Evolutionary conservation across 2,113 vertebrate genomes (phyloP), one percentile per base, ranked within the genome.

Genomic region (Perccottus glenii): DNA sequence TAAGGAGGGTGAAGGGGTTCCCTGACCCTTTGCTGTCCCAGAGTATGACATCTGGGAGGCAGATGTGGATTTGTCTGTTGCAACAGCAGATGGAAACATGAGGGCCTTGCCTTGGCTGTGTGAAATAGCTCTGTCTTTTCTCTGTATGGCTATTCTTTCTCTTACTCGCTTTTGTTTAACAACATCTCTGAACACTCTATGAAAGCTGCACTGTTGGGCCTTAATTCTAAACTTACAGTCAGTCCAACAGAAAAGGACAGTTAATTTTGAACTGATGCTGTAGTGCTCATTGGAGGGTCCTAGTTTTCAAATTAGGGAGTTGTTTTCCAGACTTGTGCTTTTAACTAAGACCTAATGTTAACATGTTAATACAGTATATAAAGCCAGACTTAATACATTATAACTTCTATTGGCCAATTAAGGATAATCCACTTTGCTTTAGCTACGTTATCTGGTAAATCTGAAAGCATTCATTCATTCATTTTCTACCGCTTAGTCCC

Each of bases 1-100:
- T 56, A 62, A 59, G 84, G 78, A 83, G 82, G 88, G 87, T 89
- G 87, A 88, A 91, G 91, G 92, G 90, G 84, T 91, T 93, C 86
- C 92, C 92, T 93, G 92, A 92, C 90, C 92, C 84, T 80, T 86
- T 5, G 51, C 64, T 92, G 90, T 91, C 87, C 90, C 79, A 86
- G 67, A 52, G 33, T 60, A 46, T 46, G 61, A 90, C 91, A 93
- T 92, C 88, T 93, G 92, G 80, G 73, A 9, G 80, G 87, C 91
- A 93, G 87, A 92, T 92, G 90, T 88, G 70, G 52, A 60, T 81
- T 67, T 77, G 82, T 84, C 74, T 79, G 69, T 84, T 88, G 83
- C 75, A 91, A 86, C 69, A 88, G 80, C 86, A 89, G 78, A 89
- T 92, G 89, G 81, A 89, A 91, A 87, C 73, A 90, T 71, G 67